phyloP scores from a whole-genome alignment of 1,140 invertebrate genomes.

The Trachymyrmex septentrionalis region DNA sequence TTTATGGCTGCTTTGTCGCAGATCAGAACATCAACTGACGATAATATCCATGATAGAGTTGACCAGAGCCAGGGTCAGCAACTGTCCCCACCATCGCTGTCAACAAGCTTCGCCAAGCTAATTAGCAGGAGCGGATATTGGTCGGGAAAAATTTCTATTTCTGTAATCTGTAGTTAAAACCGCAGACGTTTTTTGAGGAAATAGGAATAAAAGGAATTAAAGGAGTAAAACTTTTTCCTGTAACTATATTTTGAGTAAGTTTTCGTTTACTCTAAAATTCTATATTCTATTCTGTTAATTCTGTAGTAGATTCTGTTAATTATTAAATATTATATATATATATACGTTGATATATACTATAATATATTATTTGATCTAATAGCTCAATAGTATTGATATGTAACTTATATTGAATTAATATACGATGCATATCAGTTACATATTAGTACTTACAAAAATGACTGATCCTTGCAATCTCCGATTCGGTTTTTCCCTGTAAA shows the following conservation, averaged over 20 bases:
- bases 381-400: too few species aligned
- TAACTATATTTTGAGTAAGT: not conserved
- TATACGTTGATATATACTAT: too few species aligned
- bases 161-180: not conserved
- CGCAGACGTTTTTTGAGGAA: not conserved
- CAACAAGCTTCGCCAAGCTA: conserved; percentile 6
- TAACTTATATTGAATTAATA: too few species aligned
- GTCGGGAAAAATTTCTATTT: not conserved
- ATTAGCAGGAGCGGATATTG: conserved; percentile 42
- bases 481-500: not conserved
- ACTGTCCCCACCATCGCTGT: conserved; percentile 67
- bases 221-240: not conserved
- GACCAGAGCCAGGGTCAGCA: conserved; percentile 75
- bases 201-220: not conserved
- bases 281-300: too few species aligned
- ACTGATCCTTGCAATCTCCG: too few species aligned
- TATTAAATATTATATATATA: too few species aligned
- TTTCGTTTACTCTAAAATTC: not conserved
- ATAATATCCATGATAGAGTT: conserved; percentile 49
- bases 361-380: too few species aligned
- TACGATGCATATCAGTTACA: not conserved
- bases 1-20: conserved; percentile 14
- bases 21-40: conserved; percentile 66
- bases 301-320: too few species aligned
- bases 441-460: too few species aligned